Evolutionary conservation across 1,140 invertebrate genomes (phyloP), one percentile per base, ranked within the genome.

Genomic region (Drosophila pachea): DNA sequence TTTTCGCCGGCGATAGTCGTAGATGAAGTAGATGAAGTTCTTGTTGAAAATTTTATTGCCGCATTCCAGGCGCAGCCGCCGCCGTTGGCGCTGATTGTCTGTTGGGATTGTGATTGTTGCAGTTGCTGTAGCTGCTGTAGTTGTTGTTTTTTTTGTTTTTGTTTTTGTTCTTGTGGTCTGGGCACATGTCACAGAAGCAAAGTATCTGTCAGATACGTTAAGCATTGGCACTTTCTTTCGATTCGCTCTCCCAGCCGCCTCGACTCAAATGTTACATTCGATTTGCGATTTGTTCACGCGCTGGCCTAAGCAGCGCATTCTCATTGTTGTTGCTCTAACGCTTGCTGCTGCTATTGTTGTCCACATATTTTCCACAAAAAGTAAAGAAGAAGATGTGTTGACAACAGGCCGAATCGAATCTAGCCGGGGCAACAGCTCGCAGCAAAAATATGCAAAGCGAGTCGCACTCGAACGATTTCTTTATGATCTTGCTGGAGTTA

Each of bases 1-100:
- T 71, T 83, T 84, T 65, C 78, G 78, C 69, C 64, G 79, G 65
- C 81, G 81, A 75, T 84, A 84, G 61, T 87, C 84, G 86, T 87
- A 87, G 50, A 83, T 74, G 49, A 87, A 87, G 66, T 79, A 78
- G 61, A 79, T 83, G 54, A 71, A 84, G 69, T 84, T 87, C 67
- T 84, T 75, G 74, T 81, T 77, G 45, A 84, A 76, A 73, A 76
- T 79, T 70, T 67, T 81, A 74, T 86, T 87, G 78, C 73, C 68
- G 78, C 83, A 76, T 70, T 86, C 79, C 33, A 87, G 84, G 82
- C 83, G 78, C 72, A 59, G 47, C 40, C 52, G 52, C 12, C 64
- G 67, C 60, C 35, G 53, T 40, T 43, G 38, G 22, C 53, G 43
- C 53, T 43, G 53, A 56, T 43, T 32, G 53, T 56, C 29, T 56